phyloP scores from a whole-genome alignment of 2,888 invertebrate genomes.

The Rambutsinella grinnellia region DNA sequence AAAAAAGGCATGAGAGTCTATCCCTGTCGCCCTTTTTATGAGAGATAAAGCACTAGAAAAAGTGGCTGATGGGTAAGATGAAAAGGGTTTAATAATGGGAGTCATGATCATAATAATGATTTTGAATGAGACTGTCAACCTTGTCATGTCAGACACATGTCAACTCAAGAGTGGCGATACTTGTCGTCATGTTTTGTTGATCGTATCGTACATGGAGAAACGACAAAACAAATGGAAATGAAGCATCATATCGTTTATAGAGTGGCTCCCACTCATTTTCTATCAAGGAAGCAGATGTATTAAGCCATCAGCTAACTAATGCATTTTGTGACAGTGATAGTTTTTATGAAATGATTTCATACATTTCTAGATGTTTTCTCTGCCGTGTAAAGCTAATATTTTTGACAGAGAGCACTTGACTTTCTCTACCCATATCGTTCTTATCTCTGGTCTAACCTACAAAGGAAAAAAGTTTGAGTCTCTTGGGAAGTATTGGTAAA shows the following conservation, averaged over 20 bases:
- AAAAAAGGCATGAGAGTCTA: background rate
- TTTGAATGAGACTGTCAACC: slow-evolving; percentile 43
- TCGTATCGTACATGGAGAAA: background rate
- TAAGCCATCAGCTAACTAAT: no score
- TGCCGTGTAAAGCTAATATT: background rate
- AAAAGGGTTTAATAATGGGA: slow-evolving; percentile 17
- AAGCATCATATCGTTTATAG: no score
- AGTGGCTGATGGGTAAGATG: background rate
- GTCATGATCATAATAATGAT: slow-evolving; percentile 39
- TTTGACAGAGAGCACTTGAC: slow-evolving; percentile 13
- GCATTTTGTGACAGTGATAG: no score
- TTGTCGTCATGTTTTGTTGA: no score
- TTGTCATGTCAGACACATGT: slow-evolving; percentile 31
- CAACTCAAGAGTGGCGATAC: background rate
- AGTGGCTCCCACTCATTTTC: no score
- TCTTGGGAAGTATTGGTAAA: slow-evolving; percentile 24
- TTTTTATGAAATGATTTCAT: no score
- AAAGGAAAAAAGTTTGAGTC: slow-evolving; percentile 7
- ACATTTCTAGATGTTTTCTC: no score
- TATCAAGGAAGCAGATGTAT: no score
- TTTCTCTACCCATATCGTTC: no score
- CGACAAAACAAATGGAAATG: slow-evolving; percentile 7
- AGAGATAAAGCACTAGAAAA: background rate
- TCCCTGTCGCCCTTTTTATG: background rate
- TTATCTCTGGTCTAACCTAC: background rate